Conservation (phyloP, 2,113 vertebrate species). For the Tyto alba region DNA sequence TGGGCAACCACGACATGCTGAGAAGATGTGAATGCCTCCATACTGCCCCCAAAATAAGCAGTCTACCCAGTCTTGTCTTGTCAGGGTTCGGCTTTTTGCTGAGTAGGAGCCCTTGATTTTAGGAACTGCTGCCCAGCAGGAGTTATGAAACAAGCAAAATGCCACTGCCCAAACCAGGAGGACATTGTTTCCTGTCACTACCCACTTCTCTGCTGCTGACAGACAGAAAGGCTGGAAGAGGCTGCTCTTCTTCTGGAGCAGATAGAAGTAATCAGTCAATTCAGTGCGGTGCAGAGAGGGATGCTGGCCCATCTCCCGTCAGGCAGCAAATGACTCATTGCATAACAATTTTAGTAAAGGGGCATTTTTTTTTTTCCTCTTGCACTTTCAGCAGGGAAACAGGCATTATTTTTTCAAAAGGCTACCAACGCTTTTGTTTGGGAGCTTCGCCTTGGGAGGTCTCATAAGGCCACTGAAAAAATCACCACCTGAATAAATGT, state of each 20-base stretch:
- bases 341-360: background rate
- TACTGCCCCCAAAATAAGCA: fast-evolving
- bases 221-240: background rate
- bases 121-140: background rate
- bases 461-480: background rate
- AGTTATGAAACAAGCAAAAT: background rate
- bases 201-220: background rate
- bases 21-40: fast-evolving
- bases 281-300: background rate
- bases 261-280: slow-evolving; percentile 44
- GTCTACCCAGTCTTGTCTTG: background rate
- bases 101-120: background rate
- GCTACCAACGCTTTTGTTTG: background rate
- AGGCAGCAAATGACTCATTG: background rate
- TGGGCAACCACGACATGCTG: fast-evolving
- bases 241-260: slow-evolving; percentile 19
- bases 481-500: background rate
- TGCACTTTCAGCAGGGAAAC: background rate
- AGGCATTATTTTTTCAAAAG: background rate
- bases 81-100: background rate
- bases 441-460: background rate
- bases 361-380: background rate
- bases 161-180: background rate
- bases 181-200: background rate
- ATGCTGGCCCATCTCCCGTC: background rate